phyloP scores from a whole-genome alignment of 2,113 vertebrate genomes.

The Hemibates koningsi region DNA sequence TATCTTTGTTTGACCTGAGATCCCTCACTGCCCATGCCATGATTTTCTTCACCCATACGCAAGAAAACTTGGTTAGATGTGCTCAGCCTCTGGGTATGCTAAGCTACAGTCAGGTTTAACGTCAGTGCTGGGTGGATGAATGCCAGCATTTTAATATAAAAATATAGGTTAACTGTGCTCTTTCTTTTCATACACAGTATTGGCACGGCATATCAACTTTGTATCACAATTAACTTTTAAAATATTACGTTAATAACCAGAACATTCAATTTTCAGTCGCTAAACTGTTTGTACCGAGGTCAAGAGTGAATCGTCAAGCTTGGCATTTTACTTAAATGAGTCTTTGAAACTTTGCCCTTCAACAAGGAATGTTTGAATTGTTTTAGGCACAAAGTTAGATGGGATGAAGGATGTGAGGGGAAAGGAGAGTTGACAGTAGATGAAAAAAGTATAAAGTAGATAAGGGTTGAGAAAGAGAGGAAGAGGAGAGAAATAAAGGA shows the following conservation, averaged over 20 bases:
- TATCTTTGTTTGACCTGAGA: not conserved
- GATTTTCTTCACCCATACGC: not conserved
- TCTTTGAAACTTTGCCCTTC: not conserved
- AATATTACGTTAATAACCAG: not conserved
- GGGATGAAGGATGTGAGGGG: not conserved
- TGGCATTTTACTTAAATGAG: not conserved
- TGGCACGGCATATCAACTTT: not conserved
- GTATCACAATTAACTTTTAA: not conserved
- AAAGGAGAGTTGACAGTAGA: not conserved
- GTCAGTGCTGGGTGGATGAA: not conserved
- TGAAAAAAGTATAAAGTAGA: not conserved
- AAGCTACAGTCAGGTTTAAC: not conserved
- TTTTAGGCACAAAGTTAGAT: not conserved
- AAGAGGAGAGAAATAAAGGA: slow-evolving; percentile 21
- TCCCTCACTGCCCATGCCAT: not conserved
- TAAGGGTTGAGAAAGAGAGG: not conserved
- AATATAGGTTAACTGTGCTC: not conserved
- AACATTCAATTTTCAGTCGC: not conserved
- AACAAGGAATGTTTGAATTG: not conserved
- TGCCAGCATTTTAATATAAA: not conserved
- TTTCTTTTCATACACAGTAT: not conserved
- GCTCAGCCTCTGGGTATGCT: not conserved
- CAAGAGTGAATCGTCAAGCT: not conserved
- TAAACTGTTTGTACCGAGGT: not conserved
- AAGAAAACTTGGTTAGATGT: not conserved